Conservation (phyloP, 2,888 invertebrate genomes). For the Lacanobia oleracea region DNA sequence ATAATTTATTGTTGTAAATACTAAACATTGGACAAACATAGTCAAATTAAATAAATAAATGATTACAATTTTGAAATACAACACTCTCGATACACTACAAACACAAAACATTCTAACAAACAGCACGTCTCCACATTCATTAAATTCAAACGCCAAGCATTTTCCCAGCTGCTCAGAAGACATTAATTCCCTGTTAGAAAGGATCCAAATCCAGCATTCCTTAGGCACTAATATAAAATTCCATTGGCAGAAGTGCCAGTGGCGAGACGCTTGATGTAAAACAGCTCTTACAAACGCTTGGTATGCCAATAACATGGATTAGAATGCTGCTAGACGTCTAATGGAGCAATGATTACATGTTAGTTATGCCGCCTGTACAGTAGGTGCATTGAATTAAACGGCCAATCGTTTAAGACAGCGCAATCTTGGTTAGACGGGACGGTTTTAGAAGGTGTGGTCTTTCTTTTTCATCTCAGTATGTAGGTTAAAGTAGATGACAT, state of each 20-base stretch:
- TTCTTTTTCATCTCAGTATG: not conserved
- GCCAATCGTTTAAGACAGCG: conserved; percentile 31
- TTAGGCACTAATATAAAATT: conserved; percentile 62
- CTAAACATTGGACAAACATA: no score
- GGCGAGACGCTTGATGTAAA: conserved; percentile 57
- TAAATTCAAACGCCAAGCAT: conserved; percentile 38
- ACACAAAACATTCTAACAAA: conserved; percentile 19
- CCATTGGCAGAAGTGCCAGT: conserved; percentile 55
- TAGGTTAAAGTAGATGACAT: not conserved
- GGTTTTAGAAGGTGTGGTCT: not conserved
- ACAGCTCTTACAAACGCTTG: conserved; percentile 44
- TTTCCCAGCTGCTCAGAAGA: conserved; percentile 49
- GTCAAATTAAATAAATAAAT: no score
- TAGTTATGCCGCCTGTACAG: conserved; percentile 41
- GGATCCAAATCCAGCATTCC: conserved; percentile 56
- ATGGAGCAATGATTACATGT: conserved; percentile 53
- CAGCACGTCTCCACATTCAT: conserved; percentile 16
- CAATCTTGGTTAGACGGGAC: not conserved
- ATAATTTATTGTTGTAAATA: no score
- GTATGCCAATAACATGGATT: conserved; percentile 62
- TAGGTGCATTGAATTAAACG: conserved; percentile 50
- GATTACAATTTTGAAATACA: not conserved
- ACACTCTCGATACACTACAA: not conserved
- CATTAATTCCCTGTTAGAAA: conserved; percentile 54
- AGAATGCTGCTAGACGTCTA: conserved; percentile 46